Percentiles rank a stretch among this genome's conserved stretches.
Evolutionary conservation across 2,888 invertebrate species (phyloP).

Genomic region (Rhagium mordax): DNA sequence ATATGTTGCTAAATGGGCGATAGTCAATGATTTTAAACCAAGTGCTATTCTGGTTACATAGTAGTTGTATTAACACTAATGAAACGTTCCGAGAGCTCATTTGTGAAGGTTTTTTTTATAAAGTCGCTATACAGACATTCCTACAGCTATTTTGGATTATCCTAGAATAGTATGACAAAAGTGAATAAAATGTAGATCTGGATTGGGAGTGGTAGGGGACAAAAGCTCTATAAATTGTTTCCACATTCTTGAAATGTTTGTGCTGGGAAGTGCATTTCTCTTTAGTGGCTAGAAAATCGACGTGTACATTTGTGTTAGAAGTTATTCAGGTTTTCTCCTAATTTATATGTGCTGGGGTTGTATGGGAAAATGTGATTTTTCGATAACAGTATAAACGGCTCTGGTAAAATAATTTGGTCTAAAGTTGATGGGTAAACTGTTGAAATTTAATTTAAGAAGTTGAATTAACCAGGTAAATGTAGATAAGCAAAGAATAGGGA

Average conservation of each 20-base stretch:
- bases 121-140: no score
- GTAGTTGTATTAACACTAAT: no score
- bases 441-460: slow-evolving; percentile 53
- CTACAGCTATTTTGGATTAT: no score
- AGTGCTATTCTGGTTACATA: no score
- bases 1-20: no score
- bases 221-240: neutral
- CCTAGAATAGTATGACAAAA: neutral
- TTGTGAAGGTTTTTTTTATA: no score
- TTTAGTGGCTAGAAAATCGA: neutral
- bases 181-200: neutral
- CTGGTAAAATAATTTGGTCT: slow-evolving; percentile 33
- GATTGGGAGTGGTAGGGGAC: neutral
- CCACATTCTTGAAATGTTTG: neutral
- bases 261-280: neutral
- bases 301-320: neutral
- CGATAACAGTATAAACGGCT: neutral
- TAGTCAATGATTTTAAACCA: no score
- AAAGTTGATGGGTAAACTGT: slow-evolving; percentile 49
- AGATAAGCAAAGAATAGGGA: slow-evolving; percentile 37
- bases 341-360: neutral
- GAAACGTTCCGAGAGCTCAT: no score
- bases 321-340: neutral
- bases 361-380: slow-evolving; percentile 9
- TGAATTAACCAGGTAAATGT: slow-evolving; percentile 45